Evolutionary conservation across 2,113 vertebrate species (phyloP).

Genomic region (Zosterops pallidus): DNA sequence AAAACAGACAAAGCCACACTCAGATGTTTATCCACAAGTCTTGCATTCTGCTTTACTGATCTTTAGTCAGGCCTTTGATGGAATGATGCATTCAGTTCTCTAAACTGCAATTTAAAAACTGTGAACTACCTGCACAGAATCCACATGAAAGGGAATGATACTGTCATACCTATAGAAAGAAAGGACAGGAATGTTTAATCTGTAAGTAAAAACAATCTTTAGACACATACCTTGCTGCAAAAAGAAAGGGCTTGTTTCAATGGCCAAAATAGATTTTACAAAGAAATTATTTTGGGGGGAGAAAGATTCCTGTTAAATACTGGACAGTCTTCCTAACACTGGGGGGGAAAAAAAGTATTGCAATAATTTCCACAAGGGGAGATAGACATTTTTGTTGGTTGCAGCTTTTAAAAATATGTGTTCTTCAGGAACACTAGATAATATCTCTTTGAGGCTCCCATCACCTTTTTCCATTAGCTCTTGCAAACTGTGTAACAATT

Average conservation of each 20-base stretch:
- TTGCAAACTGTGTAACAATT: not conserved
- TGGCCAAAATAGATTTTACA: not conserved
- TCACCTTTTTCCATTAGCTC: not conserved
- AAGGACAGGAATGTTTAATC: not conserved
- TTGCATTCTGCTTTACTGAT: not conserved
- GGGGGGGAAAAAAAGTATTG: not conserved
- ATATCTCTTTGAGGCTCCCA: not conserved
- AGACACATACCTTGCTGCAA: not conserved
- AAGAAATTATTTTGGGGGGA: not conserved
- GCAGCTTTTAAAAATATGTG: not conserved
- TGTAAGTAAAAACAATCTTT: not conserved
- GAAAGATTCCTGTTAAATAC: not conserved
- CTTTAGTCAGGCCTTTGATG: not conserved
- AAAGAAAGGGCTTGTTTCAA: not conserved
- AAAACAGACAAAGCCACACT: not conserved
- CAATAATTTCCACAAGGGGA: not conserved
- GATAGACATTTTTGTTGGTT: not conserved
- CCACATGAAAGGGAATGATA: not conserved
- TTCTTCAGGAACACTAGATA: not conserved
- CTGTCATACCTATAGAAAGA: not conserved
- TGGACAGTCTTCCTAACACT: not conserved
- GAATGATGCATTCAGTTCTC: not conserved
- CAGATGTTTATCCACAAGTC: slow-evolving; percentile 29
- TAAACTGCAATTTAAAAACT: not conserved
- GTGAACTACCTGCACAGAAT: not conserved